Evolutionary conservation across 2,797 vertebrate species (phyloP), one percentile per base, ranked within the genome.

Genomic region (Graptemys geographica): DNA sequence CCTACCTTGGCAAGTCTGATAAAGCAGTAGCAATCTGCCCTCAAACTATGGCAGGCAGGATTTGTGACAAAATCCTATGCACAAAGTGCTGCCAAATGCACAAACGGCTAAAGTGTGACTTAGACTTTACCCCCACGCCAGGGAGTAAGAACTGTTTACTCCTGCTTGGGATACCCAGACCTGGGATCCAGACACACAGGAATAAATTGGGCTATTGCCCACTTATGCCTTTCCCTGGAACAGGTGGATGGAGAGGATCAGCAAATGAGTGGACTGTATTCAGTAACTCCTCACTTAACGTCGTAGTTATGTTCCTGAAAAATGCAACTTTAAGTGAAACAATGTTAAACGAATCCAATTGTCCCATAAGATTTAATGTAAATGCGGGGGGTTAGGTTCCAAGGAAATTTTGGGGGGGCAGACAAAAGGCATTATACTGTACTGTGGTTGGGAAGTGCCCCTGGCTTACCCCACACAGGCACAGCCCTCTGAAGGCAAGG

Each of bases 1-100:
- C 37, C 69, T 84, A 80, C 92, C 15, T 93, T 84, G 86, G 80
- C 81, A 90, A 76, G 33, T 6, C 37, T 76, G 49, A 80, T 90
- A 69, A 93, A 37, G n/a, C 94, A 88, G 44, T 69, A 93, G 83
- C 51, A 81, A 8, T 65, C 41, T 88, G 15, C 37, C 79, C 91
- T 89, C 78, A 65, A 56, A 79, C 27, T 93, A 53, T 87, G 52
- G 88, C 41, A 79, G 78, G 69, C 87, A 91, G 84, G 89, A 84
- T 86, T 90, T 95, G 87, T 85, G 62, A 41, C 28, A 52, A 81
- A 44, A 44, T 44, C 65, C 47, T 87, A 74, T 80, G 57, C 62
- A 69, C 33, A 69, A 69, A 69, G 33, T 69, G 33, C 8, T 69
- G 33, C 16, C 62, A 69, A 69, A 37, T 69, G 33, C 18, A 69